Evolutionary conservation across 2,888 invertebrate species (phyloP).

Genomic region (Augochlorella aurata): DNA sequence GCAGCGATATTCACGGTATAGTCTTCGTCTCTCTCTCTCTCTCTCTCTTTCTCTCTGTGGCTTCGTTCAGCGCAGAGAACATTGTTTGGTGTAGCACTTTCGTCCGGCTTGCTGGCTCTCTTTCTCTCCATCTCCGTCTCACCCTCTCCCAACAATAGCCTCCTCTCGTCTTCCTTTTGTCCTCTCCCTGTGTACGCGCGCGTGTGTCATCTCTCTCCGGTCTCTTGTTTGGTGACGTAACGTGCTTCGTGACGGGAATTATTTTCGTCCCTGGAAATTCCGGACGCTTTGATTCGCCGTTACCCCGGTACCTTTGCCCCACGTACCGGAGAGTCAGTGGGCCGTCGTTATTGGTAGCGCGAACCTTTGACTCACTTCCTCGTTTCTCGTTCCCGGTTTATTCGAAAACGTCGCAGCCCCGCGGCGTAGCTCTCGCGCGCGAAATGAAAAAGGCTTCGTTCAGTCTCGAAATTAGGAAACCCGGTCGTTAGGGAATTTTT

Average conservation of each 20-base stretch:
- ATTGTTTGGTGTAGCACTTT: conserved; percentile 15
- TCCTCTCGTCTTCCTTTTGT: conserved; percentile 22
- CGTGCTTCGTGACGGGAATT: conserved; percentile 9
- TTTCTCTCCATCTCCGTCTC: background rate
- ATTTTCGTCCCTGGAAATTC: conserved; percentile 11
- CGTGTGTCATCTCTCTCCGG: background rate
- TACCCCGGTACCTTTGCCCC: background rate
- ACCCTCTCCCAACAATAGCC: background rate
- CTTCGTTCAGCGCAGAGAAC: conserved; percentile 8
- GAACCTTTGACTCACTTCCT: background rate
- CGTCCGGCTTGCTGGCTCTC: background rate
- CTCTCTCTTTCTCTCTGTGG: background rate
- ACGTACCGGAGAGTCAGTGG: background rate
- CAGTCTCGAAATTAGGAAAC: no score
- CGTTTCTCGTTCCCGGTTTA: background rate
- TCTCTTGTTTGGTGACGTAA: conserved; percentile 1
- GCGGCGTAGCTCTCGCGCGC: background rate
- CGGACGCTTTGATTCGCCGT: conserved; percentile 1
- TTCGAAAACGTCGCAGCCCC: background rate
- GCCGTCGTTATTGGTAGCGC: background rate
- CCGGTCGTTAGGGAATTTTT: no score
- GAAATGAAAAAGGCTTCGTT: no score
- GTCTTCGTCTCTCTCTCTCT: no score
- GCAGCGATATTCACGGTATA: background rate
- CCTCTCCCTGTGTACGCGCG: background rate